Conservation (phyloP, 2,797 vertebrate species). For the Dermochelys coriacea region DNA sequence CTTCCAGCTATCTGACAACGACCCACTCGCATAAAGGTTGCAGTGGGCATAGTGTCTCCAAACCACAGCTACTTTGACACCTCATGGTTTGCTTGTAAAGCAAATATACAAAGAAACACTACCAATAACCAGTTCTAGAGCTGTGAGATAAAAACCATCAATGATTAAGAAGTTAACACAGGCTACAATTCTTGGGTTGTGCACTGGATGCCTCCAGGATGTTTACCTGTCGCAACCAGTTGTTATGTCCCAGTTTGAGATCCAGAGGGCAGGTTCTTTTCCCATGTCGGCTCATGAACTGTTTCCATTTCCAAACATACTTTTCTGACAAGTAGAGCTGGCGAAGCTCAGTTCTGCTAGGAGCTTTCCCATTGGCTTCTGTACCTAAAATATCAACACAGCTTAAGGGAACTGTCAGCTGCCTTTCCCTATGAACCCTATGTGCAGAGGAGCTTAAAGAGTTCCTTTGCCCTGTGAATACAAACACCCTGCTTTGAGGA, state of each 20-base stretch:
- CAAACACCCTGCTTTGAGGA: background rate
- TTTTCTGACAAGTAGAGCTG: constrained; percentile 95
- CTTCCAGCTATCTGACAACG: background rate
- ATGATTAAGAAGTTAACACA: background rate
- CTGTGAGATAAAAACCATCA: background rate
- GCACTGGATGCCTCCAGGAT: background rate
- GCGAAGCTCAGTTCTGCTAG: constrained; percentile 90
- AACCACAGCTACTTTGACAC: accelerated
- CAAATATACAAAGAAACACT: accelerated
- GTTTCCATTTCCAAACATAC: constrained; percentile 98
- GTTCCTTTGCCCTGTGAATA: background rate
- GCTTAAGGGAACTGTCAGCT: background rate
- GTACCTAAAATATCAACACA: constrained; percentile 64
- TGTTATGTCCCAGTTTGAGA: constrained; percentile 98
- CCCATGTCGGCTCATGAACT: constrained; percentile 90
- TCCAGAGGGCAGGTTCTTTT: constrained; percentile 89
- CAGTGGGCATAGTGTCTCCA: background rate
- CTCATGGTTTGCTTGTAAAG: background rate
- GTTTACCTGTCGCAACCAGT: constrained; percentile 95
- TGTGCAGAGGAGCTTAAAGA: background rate
- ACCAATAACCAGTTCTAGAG: background rate
- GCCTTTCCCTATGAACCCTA: background rate
- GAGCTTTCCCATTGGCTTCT: constrained; percentile 89
- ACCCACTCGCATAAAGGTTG: background rate
- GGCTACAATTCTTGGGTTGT: background rate